Base-by-base conservation (phyloP, 2,888 invertebrate species). In the Rhamnusium bicolor region DNA sequence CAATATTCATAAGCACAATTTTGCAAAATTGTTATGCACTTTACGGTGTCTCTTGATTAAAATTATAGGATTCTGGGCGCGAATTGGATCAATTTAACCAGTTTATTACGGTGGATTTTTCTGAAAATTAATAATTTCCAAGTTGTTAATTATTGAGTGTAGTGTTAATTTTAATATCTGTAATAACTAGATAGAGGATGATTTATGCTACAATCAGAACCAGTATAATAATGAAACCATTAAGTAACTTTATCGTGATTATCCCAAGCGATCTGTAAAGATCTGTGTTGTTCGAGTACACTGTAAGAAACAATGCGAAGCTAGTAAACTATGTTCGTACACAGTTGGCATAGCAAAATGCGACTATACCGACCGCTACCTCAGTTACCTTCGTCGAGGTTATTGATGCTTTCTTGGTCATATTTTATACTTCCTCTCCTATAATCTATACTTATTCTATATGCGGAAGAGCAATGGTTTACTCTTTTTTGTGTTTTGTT, bases 181-280 rank as follows among this genome's bases (percentile, higher is more conserved):
- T 74, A 80, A 82, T 82, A 81, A 81, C 79, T 77, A 80, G 79
- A 81, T 80, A 72, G 68, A 78, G 68, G 73, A 79, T 82, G 83
- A 82, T 81, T 82, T 82, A 82, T 82, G 76, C 76, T 72, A 79
- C 79, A 81, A 80, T 83, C 82, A 79, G 77, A 82, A 84, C 81
- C 79, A 78, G 82, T 84, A 83, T 82, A 83, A 83, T 84, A 84
- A 84, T 84, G 83, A 84, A 84, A 84, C 84, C 83, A 84, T 84
- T 84, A 84, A 82, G 79, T 79, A 74, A 79, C 73, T 80, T 84
- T 83, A 84, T 83, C 83, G 82, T 84, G 83, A 81, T 82, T 83
- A 83, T 82, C 82, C 80, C 78, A 79, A 78, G 80, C 80, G 81
- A 83, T 82, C 82, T 81, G 77, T 79, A 75, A 76, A 80, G 79